Evolutionary conservation across 1,140 invertebrate genomes (phyloP).

Genomic region (Wiebesia pumilae): DNA sequence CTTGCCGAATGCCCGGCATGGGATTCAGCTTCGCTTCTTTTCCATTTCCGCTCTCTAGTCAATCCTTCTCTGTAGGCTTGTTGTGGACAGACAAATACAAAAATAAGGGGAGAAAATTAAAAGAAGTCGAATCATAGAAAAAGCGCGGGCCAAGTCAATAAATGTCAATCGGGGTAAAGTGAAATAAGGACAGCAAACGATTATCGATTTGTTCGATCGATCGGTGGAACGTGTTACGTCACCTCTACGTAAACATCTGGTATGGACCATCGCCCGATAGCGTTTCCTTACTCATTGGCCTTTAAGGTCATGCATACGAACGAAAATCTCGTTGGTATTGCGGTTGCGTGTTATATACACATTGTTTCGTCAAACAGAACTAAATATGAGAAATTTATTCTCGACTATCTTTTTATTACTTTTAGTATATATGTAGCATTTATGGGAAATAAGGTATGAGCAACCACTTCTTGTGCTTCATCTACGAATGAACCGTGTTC

Average conservation of each 20-base stretch:
- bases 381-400: too few relatives aligned
- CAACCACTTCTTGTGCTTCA: too few relatives aligned
- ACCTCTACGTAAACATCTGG: background rate
- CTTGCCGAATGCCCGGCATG: background rate
- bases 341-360: background rate
- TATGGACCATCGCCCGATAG: background rate
- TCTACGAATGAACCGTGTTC: too few relatives aligned
- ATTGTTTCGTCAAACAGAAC: too few relatives aligned
- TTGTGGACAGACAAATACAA: background rate
- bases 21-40: background rate
- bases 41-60: background rate
- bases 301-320: conserved; percentile 51
- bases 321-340: background rate
- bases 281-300: conserved; percentile 34
- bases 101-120: background rate
- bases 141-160: background rate
- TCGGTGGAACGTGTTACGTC: conserved; percentile 15
- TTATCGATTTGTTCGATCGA: conserved; percentile 23
- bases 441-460: too few relatives aligned
- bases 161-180: too few relatives aligned
- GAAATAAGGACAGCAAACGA: background rate
- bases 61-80: background rate
- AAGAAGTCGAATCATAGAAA: background rate
- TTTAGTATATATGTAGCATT: too few relatives aligned
- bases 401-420: too few relatives aligned